Percentiles rank a stretch among this genome's conserved stretches.
Evolutionary conservation across 2,888 invertebrate genomes (phyloP).

Genomic region (Cephus rjabovi): DNA sequence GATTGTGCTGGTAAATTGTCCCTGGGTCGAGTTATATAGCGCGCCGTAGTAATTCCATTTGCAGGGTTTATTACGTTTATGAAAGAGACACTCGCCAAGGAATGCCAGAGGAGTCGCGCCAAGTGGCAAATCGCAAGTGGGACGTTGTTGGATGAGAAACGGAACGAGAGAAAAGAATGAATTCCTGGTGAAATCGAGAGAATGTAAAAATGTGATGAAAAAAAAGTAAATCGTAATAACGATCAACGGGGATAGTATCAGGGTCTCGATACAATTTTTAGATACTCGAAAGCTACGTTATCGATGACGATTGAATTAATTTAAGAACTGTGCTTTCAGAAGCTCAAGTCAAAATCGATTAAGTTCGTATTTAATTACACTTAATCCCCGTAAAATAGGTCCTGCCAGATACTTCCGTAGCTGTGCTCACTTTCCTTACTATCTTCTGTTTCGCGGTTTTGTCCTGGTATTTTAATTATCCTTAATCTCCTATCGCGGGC

Average conservation of each 20-base stretch:
- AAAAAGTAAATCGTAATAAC: background rate
- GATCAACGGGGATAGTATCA: background rate
- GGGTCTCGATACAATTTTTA: background rate
- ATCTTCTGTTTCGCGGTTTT: conserved; percentile 18
- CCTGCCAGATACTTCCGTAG: background rate
- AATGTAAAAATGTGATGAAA: background rate
- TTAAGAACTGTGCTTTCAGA: background rate
- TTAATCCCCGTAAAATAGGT: background rate
- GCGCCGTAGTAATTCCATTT: conserved; percentile 44
- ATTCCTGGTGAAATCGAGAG: background rate
- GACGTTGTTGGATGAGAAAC: background rate
- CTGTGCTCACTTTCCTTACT: conserved; percentile 11
- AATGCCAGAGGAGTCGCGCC: background rate
- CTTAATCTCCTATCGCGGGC: conserved; percentile 26
- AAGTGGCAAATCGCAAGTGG: background rate
- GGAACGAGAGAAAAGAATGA: background rate
- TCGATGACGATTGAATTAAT: background rate
- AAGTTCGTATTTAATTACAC: background rate
- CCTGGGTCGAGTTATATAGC: conserved; percentile 52
- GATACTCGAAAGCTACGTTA: background rate
- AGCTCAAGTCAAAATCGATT: background rate
- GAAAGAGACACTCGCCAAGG: background rate
- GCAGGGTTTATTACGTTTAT: conserved; percentile 43
- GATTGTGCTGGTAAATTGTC: conserved; percentile 50
- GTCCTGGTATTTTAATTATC: conserved; percentile 39